Percentiles rank a stretch among this genome's conserved stretches.
These are phyloP conservation scores for Megaceryle torquata DNA, from an alignment of 2,113 vertebrate genomes.

Conservation along the genomic window DNA sequence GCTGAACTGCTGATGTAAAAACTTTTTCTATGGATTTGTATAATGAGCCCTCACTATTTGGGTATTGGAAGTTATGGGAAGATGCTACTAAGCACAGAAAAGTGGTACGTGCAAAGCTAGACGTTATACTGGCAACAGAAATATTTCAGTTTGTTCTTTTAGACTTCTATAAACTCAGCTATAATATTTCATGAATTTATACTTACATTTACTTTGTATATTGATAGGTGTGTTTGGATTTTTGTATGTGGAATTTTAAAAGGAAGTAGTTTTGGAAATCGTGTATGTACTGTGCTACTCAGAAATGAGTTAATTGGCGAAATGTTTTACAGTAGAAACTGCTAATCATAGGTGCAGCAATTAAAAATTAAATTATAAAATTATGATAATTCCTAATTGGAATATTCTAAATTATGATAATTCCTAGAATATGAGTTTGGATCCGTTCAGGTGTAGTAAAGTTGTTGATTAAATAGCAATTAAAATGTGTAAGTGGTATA, in stretches of 20 bases:
- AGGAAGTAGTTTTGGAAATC: not conserved
- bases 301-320: not conserved
- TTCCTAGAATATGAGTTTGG: not conserved
- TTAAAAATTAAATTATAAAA: not conserved
- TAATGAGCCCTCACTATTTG: not conserved
- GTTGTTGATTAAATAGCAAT: not conserved
- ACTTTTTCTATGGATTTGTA: not conserved
- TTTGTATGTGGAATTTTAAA: not conserved
- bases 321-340: not conserved
- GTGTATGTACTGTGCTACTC: not conserved
- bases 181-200: not conserved
- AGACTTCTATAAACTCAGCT: not conserved
- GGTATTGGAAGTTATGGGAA: not conserved
- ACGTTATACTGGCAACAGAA: not conserved
- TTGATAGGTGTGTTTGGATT: not conserved
- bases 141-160: not conserved
- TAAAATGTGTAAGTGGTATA: not conserved
- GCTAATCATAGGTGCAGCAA: not conserved
- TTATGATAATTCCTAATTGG: not conserved
- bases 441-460: not conserved
- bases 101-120: not conserved
- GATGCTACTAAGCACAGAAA: not conserved
- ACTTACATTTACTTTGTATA: not conserved
- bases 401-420: not conserved
- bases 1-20: not conserved